A percentile compares a stretch with the other conserved stretches of the same genome.
Conservation (phyloP, 2,113 vertebrate species). For the Murina feae region DNA sequence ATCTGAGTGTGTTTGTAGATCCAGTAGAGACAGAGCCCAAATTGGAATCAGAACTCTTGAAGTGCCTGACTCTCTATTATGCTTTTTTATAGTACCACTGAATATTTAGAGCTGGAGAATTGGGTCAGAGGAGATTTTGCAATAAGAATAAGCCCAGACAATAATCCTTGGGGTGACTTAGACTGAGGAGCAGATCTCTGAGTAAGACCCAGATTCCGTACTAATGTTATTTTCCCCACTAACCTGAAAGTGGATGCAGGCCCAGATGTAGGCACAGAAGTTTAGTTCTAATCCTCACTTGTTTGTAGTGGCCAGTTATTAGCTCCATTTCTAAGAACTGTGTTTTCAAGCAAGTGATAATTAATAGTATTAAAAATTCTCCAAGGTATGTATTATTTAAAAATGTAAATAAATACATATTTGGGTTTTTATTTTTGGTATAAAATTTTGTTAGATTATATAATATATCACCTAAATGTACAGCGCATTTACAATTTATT, state of each 20-base stretch:
- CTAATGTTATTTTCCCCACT: background rate
- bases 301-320: background rate
- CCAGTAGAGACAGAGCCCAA: background rate
- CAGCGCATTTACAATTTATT: background rate
- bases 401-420: background rate
- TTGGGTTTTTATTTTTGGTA: background rate
- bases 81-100: too few species aligned
- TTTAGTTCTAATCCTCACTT: background rate
- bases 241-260: background rate
- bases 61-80: too few species aligned
- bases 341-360: background rate
- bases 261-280: rapidly evolving
- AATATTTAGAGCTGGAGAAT: background rate
- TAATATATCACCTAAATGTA: background rate
- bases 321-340: background rate
- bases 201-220: background rate
- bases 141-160: background rate
- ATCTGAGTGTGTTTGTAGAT: background rate
- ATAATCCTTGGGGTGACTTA: too few species aligned
- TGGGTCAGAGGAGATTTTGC: background rate
- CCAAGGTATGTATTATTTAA: background rate
- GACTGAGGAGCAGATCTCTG: background rate
- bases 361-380: background rate
- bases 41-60: background rate
- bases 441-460: background rate